Evolutionary conservation across 2,888 invertebrate species (phyloP).

Genomic region (Drosophila subsilvestris): DNA sequence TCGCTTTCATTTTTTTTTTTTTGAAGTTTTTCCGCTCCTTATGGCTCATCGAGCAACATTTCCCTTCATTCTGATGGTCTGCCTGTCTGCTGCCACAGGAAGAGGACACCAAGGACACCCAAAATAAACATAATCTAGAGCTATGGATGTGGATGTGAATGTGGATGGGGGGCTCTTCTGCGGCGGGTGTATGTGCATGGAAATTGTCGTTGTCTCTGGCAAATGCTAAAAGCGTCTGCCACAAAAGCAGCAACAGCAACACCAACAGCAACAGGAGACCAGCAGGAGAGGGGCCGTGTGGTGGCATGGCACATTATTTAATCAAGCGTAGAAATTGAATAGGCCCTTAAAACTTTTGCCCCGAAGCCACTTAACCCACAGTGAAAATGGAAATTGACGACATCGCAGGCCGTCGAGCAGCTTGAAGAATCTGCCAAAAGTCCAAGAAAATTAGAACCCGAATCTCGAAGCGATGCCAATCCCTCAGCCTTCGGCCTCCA

Average conservation of each 20-base stretch:
- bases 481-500: background rate
- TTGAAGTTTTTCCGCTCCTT: constrained; percentile 59
- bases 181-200: constrained; percentile 61
- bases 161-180: background rate
- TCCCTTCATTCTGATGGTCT: constrained; percentile 50
- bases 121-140: constrained; percentile 76
- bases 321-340: constrained; percentile 80
- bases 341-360: constrained; percentile 79
- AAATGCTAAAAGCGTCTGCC: constrained; percentile 72
- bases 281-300: constrained; percentile 14
- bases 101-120: constrained; percentile 45
- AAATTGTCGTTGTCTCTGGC: constrained; percentile 49
- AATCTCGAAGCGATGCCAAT: constrained; percentile 4
- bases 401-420: constrained; percentile 59
- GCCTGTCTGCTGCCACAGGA: constrained; percentile 60
- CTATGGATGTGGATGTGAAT: constrained; percentile 30
- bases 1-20: constrained; percentile 34
- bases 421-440: constrained; percentile 31
- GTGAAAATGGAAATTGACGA: constrained; percentile 78
- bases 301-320: constrained; percentile 74
- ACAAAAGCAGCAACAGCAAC: constrained; percentile 26
- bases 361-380: constrained; percentile 75
- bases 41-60: constrained; percentile 74
- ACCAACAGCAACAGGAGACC: constrained; percentile 20
- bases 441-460: constrained; percentile 1